Evolutionary conservation across 2,888 invertebrate genomes (phyloP).

Genomic region (Hirudinaria manillensis): DNA sequence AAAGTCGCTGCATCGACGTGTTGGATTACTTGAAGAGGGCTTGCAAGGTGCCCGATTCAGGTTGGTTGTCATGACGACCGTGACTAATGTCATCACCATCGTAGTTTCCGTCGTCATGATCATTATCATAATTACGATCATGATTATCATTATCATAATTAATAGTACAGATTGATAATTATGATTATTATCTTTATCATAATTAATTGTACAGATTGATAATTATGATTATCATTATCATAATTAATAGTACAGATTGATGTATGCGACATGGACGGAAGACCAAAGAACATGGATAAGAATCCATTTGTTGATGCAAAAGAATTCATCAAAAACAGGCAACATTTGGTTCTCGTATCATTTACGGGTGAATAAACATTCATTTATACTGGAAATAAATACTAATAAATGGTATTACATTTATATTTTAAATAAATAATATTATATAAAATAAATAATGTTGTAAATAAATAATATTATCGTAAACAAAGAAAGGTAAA

Average conservation of each 20-base stretch:
- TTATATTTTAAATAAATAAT: not conserved
- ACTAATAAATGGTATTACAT: not conserved
- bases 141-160: not conserved
- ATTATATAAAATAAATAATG: not conserved
- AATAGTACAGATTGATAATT: not conserved
- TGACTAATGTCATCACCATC: too few relatives aligned
- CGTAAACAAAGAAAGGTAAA: not conserved
- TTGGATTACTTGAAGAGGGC: not conserved
- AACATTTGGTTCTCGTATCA: not conserved
- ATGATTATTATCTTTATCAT: not conserved
- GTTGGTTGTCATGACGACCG: not conserved
- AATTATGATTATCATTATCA: too few relatives aligned
- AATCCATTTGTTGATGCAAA: not conserved
- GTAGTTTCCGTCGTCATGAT: too few relatives aligned
- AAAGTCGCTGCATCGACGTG: not conserved
- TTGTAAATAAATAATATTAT: too few relatives aligned
- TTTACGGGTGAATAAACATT: not conserved
- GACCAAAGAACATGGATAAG: not conserved
- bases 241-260: not conserved
- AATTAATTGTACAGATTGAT: not conserved
- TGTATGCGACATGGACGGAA: conserved; percentile 8
- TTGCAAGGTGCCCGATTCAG: not conserved
- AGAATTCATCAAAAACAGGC: not conserved
- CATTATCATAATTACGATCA: too few relatives aligned
- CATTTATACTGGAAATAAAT: not conserved